A percentile compares a stretch with the other conserved stretches of the same genome.
Evolutionary conservation across 2,888 invertebrate genomes (phyloP).

Genomic region (Onthophagus sagittarius): DNA sequence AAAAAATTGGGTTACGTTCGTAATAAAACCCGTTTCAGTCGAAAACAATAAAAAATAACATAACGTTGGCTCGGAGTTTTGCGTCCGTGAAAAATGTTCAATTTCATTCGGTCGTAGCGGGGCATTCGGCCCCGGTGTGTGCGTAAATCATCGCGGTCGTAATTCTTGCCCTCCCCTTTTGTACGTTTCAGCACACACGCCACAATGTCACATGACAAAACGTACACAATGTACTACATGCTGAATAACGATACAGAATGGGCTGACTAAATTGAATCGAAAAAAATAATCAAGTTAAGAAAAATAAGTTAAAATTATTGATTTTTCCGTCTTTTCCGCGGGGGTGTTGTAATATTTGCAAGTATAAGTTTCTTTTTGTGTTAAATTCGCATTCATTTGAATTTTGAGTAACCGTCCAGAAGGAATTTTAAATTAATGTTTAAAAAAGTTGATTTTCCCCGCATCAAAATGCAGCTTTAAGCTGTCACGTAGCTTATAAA

Average conservation of each 20-base stretch:
- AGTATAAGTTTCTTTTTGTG: background rate
- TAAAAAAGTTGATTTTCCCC: no score
- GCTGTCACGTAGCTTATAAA: no score
- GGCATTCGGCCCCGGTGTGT: background rate
- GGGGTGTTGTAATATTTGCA: background rate
- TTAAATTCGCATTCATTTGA: background rate
- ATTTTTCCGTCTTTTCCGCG: background rate
- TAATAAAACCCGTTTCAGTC: background rate
- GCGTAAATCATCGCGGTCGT: background rate
- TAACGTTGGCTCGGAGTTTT: background rate
- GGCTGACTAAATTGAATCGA: no score
- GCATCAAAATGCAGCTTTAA: no score
- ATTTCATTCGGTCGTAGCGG: background rate
- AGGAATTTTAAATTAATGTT: background rate
- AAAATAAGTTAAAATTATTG: background rate
- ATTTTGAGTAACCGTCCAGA: background rate
- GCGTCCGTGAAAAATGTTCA: background rate
- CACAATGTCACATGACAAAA: no score
- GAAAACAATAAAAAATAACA: background rate
- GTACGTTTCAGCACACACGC: no score
- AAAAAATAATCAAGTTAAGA: background rate
- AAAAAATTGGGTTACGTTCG: background rate
- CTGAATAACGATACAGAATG: no score
- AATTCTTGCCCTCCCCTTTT: no score
- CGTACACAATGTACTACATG: no score